phyloP scores from a whole-genome alignment of 2,797 vertebrate species.

The Erpetoichthys calabaricus region DNA sequence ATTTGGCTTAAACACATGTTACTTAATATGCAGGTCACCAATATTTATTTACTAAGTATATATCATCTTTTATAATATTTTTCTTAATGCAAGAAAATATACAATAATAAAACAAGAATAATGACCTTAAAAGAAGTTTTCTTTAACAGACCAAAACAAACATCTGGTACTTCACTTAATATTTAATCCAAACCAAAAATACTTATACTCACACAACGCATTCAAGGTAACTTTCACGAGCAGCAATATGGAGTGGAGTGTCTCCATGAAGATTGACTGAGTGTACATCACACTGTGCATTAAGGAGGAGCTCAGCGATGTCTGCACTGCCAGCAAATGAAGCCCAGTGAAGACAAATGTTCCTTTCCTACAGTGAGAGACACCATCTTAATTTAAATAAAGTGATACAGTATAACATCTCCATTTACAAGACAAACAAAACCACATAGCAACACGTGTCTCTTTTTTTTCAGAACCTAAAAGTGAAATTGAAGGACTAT shows the following conservation, averaged over 20 bases:
- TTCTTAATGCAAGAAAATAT: not conserved
- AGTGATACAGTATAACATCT: not conserved
- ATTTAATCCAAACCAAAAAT: too few species aligned
- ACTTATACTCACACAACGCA: conserved; percentile 67
- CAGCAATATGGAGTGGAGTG: conserved; percentile 79
- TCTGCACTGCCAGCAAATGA: conserved; percentile 78
- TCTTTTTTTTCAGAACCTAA: too few species aligned
- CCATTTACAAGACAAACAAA: too few species aligned
- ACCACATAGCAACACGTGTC: too few species aligned
- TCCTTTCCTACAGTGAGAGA: conserved; percentile 56
- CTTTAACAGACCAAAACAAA: too few species aligned
- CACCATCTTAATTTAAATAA: not conserved
- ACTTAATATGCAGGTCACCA: not conserved
- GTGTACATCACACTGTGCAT: conserved; percentile 68
- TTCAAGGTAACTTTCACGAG: conserved; percentile 69
- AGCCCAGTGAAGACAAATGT: conserved; percentile 87
- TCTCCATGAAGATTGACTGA: conserved; percentile 78
- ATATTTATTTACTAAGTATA: not conserved
- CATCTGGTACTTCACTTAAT: too few species aligned
- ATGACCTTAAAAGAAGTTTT: too few species aligned
- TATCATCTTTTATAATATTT: not conserved
- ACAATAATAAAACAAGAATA: too few species aligned
- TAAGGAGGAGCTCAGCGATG: conserved; percentile 75
- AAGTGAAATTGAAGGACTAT: too few species aligned
- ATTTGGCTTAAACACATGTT: too few species aligned